Base-by-base conservation (phyloP, 2,113 vertebrate species). In the Odontophorus gujanensis region DNA sequence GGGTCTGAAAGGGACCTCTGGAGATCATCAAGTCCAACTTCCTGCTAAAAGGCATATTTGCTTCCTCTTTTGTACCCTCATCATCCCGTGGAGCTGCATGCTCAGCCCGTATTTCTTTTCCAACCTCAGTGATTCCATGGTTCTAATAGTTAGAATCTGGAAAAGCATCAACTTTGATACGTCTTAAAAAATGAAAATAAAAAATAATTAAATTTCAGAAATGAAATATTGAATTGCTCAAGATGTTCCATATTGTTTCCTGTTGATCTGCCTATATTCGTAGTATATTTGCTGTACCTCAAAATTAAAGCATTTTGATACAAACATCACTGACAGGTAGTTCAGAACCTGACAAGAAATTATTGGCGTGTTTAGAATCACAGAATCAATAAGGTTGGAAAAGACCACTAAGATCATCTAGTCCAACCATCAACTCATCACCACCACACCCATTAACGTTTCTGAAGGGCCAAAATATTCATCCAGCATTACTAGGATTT, bases 321-420 rank as follows among this genome's bases (percentile, higher is more conserved):
- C 10, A 17, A 42, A 45, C 57, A 74, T 5, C 22, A 34, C 10
- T 4, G 30, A 26, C 47, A 38, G 36, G 25, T 36, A 77, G 38
- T 14, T 47, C 8, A 55, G 63, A 92, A 16, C 9, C 13, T 59
- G 42, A 14, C 0, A n/a, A 67, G 45, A 62, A 78, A 38, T 5
- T 0, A 50, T 24, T 34, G 34, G 36, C 30, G 51, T 0, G 0
- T 42, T 77, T 43, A 2, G 1, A 51, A 51, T 51, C 25, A 26
- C 50, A 51, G 50, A 26, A 13, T 51, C 25, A 14, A 8, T 26
- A 26, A 51, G 7, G 50, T 26, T 51, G 50, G 25, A 51, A 51
- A 51, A 26, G 25, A 51, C 50, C 50, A 51, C 50, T 51, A 51
- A 26, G 50, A 26, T 51, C 50, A 51, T 51, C 50, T 51, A 51